Evolutionary conservation across 2,888 invertebrate species (phyloP).

Genomic region (Drosophila nigricruria): DNA sequence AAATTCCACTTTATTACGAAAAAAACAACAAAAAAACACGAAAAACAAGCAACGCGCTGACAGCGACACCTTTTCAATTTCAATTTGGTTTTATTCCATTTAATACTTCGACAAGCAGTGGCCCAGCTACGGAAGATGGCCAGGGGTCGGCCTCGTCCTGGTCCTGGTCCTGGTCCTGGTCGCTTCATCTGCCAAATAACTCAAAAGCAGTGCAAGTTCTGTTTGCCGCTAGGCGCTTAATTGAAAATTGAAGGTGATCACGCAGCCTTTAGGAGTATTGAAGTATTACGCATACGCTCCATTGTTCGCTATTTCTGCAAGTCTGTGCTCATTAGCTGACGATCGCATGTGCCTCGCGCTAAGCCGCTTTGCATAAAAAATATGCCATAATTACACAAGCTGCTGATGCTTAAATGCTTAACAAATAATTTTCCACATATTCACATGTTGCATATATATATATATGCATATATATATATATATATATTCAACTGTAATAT

Average conservation of each 20-base stretch:
- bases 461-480: neutral
- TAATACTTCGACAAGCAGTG: slow-evolving; percentile 56
- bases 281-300: slow-evolving; percentile 47
- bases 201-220: slow-evolving; percentile 61
- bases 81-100: slow-evolving; percentile 77
- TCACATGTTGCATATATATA: neutral
- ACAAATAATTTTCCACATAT: slow-evolving; percentile 36
- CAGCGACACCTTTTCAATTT: slow-evolving; percentile 79
- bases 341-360: slow-evolving; percentile 24
- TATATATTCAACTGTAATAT: neutral
- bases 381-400: slow-evolving; percentile 16
- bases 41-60: slow-evolving; percentile 43
- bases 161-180: slow-evolving; percentile 2
- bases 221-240: slow-evolving; percentile 48
- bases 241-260: slow-evolving; percentile 52
- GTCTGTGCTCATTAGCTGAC: slow-evolving; percentile 52
- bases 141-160: neutral
- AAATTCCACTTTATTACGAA: slow-evolving; percentile 77
- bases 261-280: slow-evolving; percentile 23
- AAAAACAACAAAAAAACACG: slow-evolving; percentile 19
- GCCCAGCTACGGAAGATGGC: neutral
- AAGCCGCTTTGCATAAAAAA: slow-evolving; percentile 50
- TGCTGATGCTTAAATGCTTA: slow-evolving; percentile 46
- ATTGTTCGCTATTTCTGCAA: neutral
- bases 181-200: slow-evolving; percentile 58